Evolutionary conservation across 2,888 invertebrate species (phyloP), one percentile per base, ranked within the genome.

Genomic region (Unio pictorum): DNA sequence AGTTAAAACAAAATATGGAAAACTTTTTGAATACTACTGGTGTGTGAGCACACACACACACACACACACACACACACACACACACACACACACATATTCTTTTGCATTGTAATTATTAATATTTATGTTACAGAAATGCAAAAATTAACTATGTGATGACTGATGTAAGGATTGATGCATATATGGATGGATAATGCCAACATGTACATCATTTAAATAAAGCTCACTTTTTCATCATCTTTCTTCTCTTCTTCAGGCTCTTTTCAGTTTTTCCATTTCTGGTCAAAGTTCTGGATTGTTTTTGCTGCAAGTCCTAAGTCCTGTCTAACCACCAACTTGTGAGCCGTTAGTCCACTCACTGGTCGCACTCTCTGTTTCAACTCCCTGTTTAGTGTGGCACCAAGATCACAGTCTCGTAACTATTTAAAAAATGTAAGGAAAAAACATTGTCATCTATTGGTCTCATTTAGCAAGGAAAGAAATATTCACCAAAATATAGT

Each of bases 341-440:
- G 89, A n/a, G 85, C 82, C 1, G 88, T 84, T 60, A 90, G 76
- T 7, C 89, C 89, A 72, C 84, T 88, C n/a, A 88, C 86, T 15
- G 96, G 94, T 0, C 99, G 94, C 74, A 99, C 95, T 67, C 99
- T 93, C 20, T 98, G 94, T 84, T 96, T 96, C 76, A 99, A 91
- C 91, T 99, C 99, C 26, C 98, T 93, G 91, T 99, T 99, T 63
- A 99, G 96, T 80, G 99, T 97, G 11, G 97, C 96, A 26, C 96
- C 96, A 80, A 98, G 91, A 90, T 98, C 98, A 89, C 95, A 95
- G 86, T 97, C 97, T 76, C 94, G 93, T 76, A 95, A 91, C 95
- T 95, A 45, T 11, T 45, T 45, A 45, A 3, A 45, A 45, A 45
- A 45, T 74, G 55, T 80, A 67, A 28, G 58, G 67, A 59, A 59